Percentiles rank a stretch among this genome's conserved stretches.
Evolutionary conservation across 2,888 invertebrate genomes (phyloP).

Genomic region (Monoplex corrugatus): DNA sequence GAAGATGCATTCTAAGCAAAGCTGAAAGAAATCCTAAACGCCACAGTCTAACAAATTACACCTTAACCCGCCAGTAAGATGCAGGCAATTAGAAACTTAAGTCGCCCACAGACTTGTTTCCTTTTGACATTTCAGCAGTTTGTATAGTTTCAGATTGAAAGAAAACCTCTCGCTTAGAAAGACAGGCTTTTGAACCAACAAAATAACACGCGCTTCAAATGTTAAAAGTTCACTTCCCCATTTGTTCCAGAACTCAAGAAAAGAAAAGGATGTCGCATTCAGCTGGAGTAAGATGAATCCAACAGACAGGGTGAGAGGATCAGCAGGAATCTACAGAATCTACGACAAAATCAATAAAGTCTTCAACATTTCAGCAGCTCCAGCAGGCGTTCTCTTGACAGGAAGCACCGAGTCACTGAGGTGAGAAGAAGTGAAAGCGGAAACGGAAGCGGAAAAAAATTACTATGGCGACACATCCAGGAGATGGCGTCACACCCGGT

Average conservation of each 20-base stretch:
- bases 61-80: background rate
- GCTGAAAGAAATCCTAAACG: background rate
- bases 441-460: background rate
- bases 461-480: constrained; percentile 38
- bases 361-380: background rate
- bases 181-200: too few relatives aligned
- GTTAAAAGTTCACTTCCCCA: too few relatives aligned
- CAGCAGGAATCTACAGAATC: background rate
- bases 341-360: background rate
- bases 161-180: too few relatives aligned
- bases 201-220: too few relatives aligned
- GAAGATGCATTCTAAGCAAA: too few relatives aligned
- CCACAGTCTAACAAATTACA: background rate
- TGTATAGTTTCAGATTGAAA: too few relatives aligned
- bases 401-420: background rate
- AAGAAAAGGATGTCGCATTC: too few relatives aligned
- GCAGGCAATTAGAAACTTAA: background rate
- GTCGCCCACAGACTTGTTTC: background rate
- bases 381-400: background rate
- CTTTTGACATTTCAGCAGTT: too few relatives aligned
- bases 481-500: constrained; percentile 46
- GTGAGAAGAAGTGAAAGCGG: background rate
- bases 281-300: too few relatives aligned
- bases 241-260: too few relatives aligned
- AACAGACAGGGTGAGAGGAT: background rate